A percentile compares a stretch with the other conserved stretches of the same genome.
Evolutionary conservation across 2,888 invertebrate genomes (phyloP).

Genomic region (Thymelicus lineola): DNA sequence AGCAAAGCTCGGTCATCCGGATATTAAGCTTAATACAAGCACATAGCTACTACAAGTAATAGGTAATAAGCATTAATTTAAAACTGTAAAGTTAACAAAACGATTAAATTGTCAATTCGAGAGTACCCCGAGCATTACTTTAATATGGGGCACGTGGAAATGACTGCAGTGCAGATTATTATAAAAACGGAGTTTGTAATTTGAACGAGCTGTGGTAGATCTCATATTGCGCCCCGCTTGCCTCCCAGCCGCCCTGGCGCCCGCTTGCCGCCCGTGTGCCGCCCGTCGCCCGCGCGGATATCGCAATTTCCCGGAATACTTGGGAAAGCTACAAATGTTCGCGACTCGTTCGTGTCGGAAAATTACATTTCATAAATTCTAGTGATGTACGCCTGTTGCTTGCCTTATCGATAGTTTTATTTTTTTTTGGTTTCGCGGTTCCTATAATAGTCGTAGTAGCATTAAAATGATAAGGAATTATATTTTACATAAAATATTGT

Average conservation of each 20-base stretch:
- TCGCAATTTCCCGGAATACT: constrained; percentile 83
- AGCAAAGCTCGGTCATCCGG: too few species aligned
- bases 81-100: constrained; percentile 2
- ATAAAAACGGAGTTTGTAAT: constrained; percentile 75
- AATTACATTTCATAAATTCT: constrained; percentile 83
- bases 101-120: neutral
- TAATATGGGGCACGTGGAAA: constrained; percentile 40
- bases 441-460: too few species aligned
- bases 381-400: constrained; percentile 56
- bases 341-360: constrained; percentile 77
- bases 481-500: too few species aligned
- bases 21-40: too few species aligned
- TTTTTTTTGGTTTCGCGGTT: neutral
- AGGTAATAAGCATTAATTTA: too few species aligned
- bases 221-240: constrained; percentile 70
- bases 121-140: constrained; percentile 18
- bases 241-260: constrained; percentile 1
- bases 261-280: constrained; percentile 24
- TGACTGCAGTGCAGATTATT: constrained; percentile 62
- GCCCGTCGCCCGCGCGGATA: constrained; percentile 54
- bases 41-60: too few species aligned
- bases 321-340: constrained; percentile 84
- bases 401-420: constrained; percentile 22
- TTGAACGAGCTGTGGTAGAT: constrained; percentile 78
- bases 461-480: too few species aligned